Conservation (phyloP, 1,140 invertebrate species). For the Monomorium pharaonis region DNA sequence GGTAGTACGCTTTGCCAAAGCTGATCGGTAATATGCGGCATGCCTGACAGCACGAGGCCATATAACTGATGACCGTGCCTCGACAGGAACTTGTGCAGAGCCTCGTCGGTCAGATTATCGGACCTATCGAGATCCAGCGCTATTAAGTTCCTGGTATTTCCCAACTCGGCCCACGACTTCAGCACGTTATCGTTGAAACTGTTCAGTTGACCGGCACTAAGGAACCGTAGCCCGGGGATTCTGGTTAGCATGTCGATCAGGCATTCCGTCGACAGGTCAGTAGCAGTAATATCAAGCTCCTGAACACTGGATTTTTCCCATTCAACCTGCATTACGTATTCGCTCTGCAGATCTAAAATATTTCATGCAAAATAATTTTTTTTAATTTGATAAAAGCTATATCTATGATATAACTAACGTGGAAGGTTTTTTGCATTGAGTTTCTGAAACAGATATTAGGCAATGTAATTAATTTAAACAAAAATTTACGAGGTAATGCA, state of each 20-base stretch:
- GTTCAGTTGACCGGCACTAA: conserved; percentile 98
- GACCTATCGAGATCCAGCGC: conserved; percentile 97
- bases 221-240: conserved; percentile 94
- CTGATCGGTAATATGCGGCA: conserved; percentile 99
- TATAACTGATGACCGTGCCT: conserved; percentile 94
- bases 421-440: background rate
- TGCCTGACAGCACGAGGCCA: conserved; percentile 96
- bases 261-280: conserved; percentile 97
- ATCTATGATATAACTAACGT: background rate
- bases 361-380: background rate
- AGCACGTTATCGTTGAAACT: conserved; percentile 98
- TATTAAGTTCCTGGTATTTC: conserved; percentile 93
- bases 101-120: conserved; percentile 97
- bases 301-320: conserved; percentile 98
- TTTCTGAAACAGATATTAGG: background rate
- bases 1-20: conserved; percentile 97
- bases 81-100: conserved; percentile 95
- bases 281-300: conserved; percentile 98
- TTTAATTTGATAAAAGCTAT: background rate
- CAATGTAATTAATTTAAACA: background rate
- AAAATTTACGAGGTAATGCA: background rate
- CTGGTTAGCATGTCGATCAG: conserved; percentile 96
- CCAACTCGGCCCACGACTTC: conserved; percentile 95
- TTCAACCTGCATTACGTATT: conserved; percentile 97
- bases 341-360: conserved; percentile 92